Conservation (phyloP, 2,797 vertebrate species). For the Heteromormyrus szaboi region DNA sequence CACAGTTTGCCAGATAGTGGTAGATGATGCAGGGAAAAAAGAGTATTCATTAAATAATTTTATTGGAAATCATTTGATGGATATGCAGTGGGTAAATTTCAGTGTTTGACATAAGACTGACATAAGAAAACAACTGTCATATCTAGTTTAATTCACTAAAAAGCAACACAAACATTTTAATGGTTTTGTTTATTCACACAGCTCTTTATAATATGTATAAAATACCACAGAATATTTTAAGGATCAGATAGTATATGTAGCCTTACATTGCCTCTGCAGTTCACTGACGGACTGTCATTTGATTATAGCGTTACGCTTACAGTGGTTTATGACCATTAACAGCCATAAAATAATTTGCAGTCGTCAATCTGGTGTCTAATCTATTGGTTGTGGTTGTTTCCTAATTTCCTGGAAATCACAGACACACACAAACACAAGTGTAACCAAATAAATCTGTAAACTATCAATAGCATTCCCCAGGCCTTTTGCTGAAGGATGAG, state of each 20-base stretch:
- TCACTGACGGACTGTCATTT: neutral
- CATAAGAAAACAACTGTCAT: neutral
- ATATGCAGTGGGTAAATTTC: neutral
- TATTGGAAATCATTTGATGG: neutral
- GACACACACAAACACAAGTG: neutral
- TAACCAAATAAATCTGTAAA: slow-evolving; percentile 44
- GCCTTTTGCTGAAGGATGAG: slow-evolving; percentile 50
- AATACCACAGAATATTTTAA: neutral
- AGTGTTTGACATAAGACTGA: too few relatives aligned
- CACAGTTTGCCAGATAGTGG: neutral
- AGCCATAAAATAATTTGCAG: slow-evolving; percentile 28
- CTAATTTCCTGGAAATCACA: neutral
- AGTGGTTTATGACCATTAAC: slow-evolving; percentile 31
- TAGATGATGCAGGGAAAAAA: neutral
- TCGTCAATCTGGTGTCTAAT: slow-evolving; percentile 18
- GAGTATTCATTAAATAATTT: neutral
- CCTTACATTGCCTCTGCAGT: neutral
- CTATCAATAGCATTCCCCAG: slow-evolving; percentile 50
- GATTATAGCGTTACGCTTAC: slow-evolving; percentile 17
- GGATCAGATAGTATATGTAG: neutral
- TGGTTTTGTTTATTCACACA: neutral
- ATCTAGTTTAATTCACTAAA: neutral
- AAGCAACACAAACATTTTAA: neutral
- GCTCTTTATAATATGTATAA: neutral
- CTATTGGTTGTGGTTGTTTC: slow-evolving; percentile 20